Conservation (phyloP, 1,140 invertebrate genomes). For the Meteorus sp. region DNA sequence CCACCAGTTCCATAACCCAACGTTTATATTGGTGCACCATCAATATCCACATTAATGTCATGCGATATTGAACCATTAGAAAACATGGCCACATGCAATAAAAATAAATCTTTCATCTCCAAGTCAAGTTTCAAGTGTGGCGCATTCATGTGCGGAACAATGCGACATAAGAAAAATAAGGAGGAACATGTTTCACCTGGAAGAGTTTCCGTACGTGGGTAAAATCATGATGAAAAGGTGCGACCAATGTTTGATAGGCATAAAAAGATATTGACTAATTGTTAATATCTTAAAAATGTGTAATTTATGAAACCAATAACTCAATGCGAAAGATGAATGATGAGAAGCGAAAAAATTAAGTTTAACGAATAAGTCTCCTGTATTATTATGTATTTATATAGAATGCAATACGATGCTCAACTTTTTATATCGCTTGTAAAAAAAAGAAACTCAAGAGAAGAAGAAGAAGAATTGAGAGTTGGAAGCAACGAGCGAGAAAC, state of each 20-base stretch:
- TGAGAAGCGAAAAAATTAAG: not conserved
- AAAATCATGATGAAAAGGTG: no score
- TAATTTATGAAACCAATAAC: not conserved
- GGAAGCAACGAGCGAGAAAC: not conserved
- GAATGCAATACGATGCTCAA: slow-evolving; percentile 40
- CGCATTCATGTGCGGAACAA: slow-evolving; percentile 18
- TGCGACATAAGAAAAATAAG: slow-evolving; percentile 20
- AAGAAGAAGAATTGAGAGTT: not conserved
- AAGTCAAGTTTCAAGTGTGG: slow-evolving; percentile 7
- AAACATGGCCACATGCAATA: not conserved
- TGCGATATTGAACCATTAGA: slow-evolving; percentile 36
- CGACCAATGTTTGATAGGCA: no score
- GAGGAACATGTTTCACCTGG: slow-evolving; percentile 4
- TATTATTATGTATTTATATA: slow-evolving; percentile 26
- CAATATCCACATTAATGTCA: slow-evolving; percentile 46
- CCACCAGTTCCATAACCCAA: slow-evolving; percentile 62
- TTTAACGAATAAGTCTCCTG: slow-evolving; percentile 16
- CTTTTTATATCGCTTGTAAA: slow-evolving; percentile 51
- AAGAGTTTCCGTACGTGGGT: not conserved
- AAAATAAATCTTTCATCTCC: not conserved
- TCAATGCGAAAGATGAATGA: slow-evolving; percentile 1
- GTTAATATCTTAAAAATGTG: no score
- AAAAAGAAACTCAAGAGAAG: slow-evolving; percentile 24
- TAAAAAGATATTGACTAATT: no score
- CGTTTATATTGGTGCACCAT: slow-evolving; percentile 28